Percentiles rank a stretch among this genome's conserved stretches.
phyloP scores from a whole-genome alignment of 2,888 invertebrate genomes.

The Pyrrhia umbra region DNA sequence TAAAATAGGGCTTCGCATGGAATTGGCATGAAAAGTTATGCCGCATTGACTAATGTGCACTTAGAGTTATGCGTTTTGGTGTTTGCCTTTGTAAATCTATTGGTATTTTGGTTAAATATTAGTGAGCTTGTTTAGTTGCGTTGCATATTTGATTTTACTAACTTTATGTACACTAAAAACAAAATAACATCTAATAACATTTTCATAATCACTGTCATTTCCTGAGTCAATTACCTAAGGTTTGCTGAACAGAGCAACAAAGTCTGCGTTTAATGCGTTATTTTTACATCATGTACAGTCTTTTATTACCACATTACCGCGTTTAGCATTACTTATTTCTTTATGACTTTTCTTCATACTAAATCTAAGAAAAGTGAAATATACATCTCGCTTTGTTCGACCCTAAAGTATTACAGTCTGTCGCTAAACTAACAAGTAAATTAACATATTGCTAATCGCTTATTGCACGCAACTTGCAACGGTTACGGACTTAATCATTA shows the following conservation, averaged over 20 bases:
- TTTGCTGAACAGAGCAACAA: neutral
- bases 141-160: neutral
- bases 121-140: neutral
- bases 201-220: neutral
- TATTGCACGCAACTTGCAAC: constrained; percentile 31
- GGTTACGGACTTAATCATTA: constrained; percentile 22
- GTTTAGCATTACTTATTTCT: neutral
- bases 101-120: constrained; percentile 20
- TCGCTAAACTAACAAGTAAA: constrained; percentile 28
- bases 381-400: neutral
- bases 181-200: neutral
- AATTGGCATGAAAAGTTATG: constrained; percentile 41
- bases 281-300: neutral
- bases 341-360: neutral
- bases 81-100: constrained; percentile 3
- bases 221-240: constrained; percentile 5
- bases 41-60: constrained; percentile 38
- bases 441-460: constrained; percentile 49
- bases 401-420: constrained; percentile 6
- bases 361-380: neutral
- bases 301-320: neutral
- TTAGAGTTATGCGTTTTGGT: constrained; percentile 30
- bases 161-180: neutral
- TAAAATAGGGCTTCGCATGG: constrained; percentile 28
- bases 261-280: neutral